Evolutionary conservation across 2,113 vertebrate species (phyloP), one percentile per base, ranked within the genome.

Genomic region (Mionectes macconnelli): DNA sequence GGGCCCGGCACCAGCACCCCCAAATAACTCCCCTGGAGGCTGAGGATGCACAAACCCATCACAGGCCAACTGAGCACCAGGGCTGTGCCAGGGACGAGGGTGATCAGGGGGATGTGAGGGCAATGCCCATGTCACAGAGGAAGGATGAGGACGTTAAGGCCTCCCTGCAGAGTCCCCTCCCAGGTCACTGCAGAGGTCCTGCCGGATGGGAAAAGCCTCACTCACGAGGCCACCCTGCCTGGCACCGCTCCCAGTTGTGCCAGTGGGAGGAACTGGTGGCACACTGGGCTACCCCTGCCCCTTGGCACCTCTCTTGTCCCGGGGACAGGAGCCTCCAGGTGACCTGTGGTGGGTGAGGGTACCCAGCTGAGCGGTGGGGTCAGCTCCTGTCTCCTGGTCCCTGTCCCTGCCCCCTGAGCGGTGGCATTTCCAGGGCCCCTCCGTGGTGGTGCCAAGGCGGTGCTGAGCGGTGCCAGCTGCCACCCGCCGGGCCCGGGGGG

Each of bases 271-370:
- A 63, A 82, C 52, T 5, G 66, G 78, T 67, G 89, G 18, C 31
- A 28, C 31, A 15, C 22, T 22, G 57, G n/a, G 49, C 56, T 33
- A 53, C 14, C 16, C 21, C 21, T 40, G 15, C 3, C 10, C 18
- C 25, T 28, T 33, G 9, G 15, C 33, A 23, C 8, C 39, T 40
- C 42, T 56, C 56, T 31, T 27, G 27, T 16, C 30, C 64, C 27
- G 5, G 20, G 66, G 39, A 40, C 24, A 14, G 52, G 21, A 85
- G 3, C 33, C 33, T 33, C 2, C 2, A 44, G 53, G 37, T 57
- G 57, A 50, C 40, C 64, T 0, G 0, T 21, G 31, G 50, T 1
- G 2, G 33, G 9, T 0, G 2, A 56, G 44, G 74, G 9, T 33
- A 31, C 12, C 5, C 0, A 3, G 44, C 9, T 42, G 8, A 90